Evolutionary conservation across 2,113 vertebrate species (phyloP).

Genomic region (Typhlomys cinereus): DNA sequence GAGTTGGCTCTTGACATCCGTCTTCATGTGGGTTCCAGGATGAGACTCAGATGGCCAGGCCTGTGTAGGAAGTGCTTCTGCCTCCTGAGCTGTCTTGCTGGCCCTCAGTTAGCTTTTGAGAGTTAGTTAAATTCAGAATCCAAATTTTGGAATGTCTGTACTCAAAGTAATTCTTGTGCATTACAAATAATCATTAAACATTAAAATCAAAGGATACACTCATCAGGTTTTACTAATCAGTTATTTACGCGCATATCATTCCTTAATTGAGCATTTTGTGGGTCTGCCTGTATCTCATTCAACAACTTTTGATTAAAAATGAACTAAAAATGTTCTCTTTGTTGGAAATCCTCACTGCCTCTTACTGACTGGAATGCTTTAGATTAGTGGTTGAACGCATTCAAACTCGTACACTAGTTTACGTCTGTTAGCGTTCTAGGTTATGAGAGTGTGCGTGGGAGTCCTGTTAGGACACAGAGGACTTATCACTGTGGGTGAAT

Average conservation of each 20-base stretch:
- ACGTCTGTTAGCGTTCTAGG: not conserved
- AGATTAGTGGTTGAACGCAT: not conserved
- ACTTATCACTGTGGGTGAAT: not conserved
- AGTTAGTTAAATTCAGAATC: not conserved
- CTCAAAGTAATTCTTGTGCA: not conserved
- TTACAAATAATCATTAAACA: not conserved
- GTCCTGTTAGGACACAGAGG: not conserved
- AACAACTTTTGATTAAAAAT: slow-evolving; percentile 44
- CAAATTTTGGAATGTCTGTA: not conserved
- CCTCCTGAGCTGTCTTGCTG: too few species aligned
- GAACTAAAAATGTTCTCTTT: slow-evolving; percentile 12
- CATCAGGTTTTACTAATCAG: not conserved
- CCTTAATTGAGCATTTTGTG: not conserved
- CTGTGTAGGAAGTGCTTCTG: too few species aligned
- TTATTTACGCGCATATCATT: slow-evolving; percentile 29
- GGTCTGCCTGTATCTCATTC: not conserved
- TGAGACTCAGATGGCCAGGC: too few species aligned
- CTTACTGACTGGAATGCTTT: not conserved
- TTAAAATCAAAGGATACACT: slow-evolving; percentile 30
- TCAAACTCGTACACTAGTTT: not conserved
- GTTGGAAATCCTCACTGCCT: not conserved
- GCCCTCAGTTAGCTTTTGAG: not conserved
- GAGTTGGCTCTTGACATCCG: too few species aligned
- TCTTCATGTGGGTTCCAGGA: too few species aligned
- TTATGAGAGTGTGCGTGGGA: not conserved